Evolutionary conservation across 2,888 invertebrate genomes (phyloP), one percentile per base, ranked within the genome.

Genomic region (Agelastica alni): DNA sequence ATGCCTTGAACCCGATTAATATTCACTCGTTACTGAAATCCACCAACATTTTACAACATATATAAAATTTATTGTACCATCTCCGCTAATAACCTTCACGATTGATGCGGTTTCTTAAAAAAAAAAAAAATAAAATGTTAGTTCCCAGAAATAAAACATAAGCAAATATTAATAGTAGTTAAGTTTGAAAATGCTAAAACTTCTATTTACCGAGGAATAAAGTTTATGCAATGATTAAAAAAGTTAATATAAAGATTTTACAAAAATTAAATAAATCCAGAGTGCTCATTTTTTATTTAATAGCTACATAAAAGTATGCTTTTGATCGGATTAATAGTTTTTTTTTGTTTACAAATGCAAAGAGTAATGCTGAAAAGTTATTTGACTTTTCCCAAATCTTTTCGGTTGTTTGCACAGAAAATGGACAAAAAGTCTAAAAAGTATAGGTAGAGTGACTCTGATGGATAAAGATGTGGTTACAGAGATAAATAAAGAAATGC

Each of bases 121-220:
- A n/a, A n/a, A n/a, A n/a, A 41, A 31, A 18, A 42, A 22, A 20
- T 10, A 43, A 22, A 20, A 32, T 10, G 7, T 12, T 17, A 20
- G 10, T 18, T 20, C 1, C 14, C 9, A 6, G 20, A 14, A 17
- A 9, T 12, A 36, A 28, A 28, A 32, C n/a, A 36, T 37, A 14
- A 18, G n/a, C 36, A 34, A 51, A 51, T 51, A 51, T 51, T 51
- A 30, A 28, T 31, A 20, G 18, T 36, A n/a, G n/a, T n/a, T n/a
- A 14, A 34, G 43, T 36, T 12, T 4, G 36, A 12, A 36, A 44
- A 44, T 16, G 30, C 30, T 16, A 12, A 30, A 10, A 18, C 45
- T 32, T 4, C 12, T 45, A 45, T 45, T 32, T 32, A 34, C 34
- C 14, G 20, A 9, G 20, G n/a, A 16, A 34, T 6, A 45, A n/a